Evolutionary conservation across 2,888 invertebrate species (phyloP).

Genomic region (Rhodophaea formosa): DNA sequence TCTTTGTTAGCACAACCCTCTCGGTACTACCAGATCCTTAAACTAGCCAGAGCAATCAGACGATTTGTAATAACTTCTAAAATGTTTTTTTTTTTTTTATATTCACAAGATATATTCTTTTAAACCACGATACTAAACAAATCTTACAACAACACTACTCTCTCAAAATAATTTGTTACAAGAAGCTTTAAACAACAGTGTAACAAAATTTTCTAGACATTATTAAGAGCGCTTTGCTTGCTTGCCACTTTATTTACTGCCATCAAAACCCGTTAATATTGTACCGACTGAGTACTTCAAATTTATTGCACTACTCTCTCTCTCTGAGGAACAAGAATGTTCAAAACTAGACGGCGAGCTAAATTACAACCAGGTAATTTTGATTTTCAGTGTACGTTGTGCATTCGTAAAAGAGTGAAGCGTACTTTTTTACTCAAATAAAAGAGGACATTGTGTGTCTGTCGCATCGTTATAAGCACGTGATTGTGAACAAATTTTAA

Average conservation of each 20-base stretch:
- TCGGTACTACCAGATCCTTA: too few relatives aligned
- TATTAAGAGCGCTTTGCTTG: conserved; percentile 2
- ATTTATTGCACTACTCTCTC: conserved; percentile 5
- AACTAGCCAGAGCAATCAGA: too few relatives aligned
- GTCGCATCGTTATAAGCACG: too few relatives aligned
- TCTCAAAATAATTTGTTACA: background rate
- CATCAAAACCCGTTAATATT: conserved; percentile 9
- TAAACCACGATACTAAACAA: too few relatives aligned
- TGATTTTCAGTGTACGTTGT: background rate
- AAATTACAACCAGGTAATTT: background rate
- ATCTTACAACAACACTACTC: background rate
- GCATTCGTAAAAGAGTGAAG: too few relatives aligned
- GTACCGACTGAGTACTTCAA: background rate
- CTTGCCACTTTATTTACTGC: conserved; percentile 13
- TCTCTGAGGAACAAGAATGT: background rate
- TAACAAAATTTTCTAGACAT: conserved; percentile 8
- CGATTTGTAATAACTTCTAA: too few relatives aligned
- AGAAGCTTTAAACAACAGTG: background rate
- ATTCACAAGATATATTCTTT: too few relatives aligned
- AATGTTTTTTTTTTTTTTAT: too few relatives aligned
- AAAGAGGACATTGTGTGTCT: too few relatives aligned
- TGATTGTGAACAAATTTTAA: too few relatives aligned
- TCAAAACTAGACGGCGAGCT: background rate
- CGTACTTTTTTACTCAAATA: too few relatives aligned
- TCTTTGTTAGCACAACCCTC: too few relatives aligned